Base-by-base conservation (phyloP, 2,113 vertebrate genomes). In the Myotis yumanensis region DNA sequence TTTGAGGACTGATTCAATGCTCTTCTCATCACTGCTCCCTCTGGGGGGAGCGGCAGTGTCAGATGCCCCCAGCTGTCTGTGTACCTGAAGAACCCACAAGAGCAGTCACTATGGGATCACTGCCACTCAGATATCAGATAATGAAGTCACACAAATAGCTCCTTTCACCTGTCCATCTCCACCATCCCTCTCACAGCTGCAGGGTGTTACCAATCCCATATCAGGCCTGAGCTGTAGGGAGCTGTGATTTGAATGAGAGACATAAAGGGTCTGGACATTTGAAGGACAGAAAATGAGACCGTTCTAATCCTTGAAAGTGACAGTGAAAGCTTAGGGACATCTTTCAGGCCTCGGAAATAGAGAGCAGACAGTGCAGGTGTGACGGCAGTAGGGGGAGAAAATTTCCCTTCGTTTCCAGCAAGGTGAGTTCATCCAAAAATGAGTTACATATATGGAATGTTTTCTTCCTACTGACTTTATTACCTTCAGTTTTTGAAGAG, bases 401-500 rank as follows among this genome's bases (percentile, higher is more conserved):
- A 62, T 6, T 14, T 48, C 9, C 35, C 17, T 18, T 83, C 17
- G 23, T 52, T 59, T 15, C 22, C 17, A n/a, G 22, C 68, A 76
- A 92, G 95, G 57, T 89, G 68, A 75, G 77, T 48, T 88, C 82
- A 79, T 91, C 51, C 48, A 64, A 91, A 80, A 92, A 43, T 32
- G 20, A 18, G 22, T 23, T 28, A 32, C 80, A 40, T 5, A 68
- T 16, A 80, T 4, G 52, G 66, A 25, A 7, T 0, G 1, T 77
- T 92, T 92, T 89, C 71, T 95, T 83, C 76, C 89, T 23, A 64
- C 92, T 86, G 93, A 83, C 90, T 90, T 88, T 90, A 95, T 89
- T 91, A 93, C 82, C 92, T 93, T 88, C 73, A 7, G 69, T 93
- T 95, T 94, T 91, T 96, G 71, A 95, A 95, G 80, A 87, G 80